Conservation (phyloP, 2,888 invertebrate species). For the Caenorhabditis auriculariae region DNA sequence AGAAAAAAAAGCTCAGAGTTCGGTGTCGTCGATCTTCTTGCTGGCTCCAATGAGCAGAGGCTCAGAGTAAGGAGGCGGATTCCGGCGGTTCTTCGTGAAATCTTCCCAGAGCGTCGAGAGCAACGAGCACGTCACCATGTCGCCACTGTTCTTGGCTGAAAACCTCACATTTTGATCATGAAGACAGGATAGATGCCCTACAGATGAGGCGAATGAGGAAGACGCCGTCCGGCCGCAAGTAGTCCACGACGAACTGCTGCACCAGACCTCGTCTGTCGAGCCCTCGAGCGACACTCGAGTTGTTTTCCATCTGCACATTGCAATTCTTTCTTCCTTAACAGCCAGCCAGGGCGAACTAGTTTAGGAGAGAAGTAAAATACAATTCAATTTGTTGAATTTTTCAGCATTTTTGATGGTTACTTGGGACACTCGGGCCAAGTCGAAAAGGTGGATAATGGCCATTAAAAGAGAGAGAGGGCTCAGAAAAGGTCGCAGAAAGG, state of each 20-base stretch:
- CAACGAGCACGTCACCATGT: constrained; percentile 50
- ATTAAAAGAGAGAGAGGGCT: too few species aligned
- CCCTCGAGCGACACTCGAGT: constrained; percentile 32
- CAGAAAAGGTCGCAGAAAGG: too few species aligned
- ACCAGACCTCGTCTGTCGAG: constrained; percentile 27
- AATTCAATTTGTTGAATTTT: too few species aligned
- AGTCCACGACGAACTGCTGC: constrained; percentile 44
- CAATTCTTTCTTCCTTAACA: too few species aligned
- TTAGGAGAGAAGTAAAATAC: too few species aligned
- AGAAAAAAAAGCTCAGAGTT: constrained; percentile 2
- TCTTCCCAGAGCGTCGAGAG: constrained; percentile 51
- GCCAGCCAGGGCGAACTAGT: too few species aligned
- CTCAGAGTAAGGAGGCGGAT: constrained; percentile 37
- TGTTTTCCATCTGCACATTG: too few species aligned
- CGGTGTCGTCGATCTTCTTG: constrained; percentile 14
- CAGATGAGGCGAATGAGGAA: constrained; percentile 54
- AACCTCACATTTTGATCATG: not conserved
- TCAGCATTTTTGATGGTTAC: too few species aligned
- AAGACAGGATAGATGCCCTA: too few species aligned
- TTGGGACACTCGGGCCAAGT: too few species aligned
- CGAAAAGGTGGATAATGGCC: too few species aligned
- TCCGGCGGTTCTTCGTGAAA: constrained; percentile 22
- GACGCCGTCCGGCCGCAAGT: constrained; percentile 56
- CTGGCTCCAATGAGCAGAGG: constrained; percentile 28
- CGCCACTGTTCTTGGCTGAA: constrained; percentile 40